A percentile compares a stretch with the other conserved stretches of the same genome.
Evolutionary conservation across 2,888 invertebrate genomes (phyloP).

Genomic region (Antheraea assamensis): DNA sequence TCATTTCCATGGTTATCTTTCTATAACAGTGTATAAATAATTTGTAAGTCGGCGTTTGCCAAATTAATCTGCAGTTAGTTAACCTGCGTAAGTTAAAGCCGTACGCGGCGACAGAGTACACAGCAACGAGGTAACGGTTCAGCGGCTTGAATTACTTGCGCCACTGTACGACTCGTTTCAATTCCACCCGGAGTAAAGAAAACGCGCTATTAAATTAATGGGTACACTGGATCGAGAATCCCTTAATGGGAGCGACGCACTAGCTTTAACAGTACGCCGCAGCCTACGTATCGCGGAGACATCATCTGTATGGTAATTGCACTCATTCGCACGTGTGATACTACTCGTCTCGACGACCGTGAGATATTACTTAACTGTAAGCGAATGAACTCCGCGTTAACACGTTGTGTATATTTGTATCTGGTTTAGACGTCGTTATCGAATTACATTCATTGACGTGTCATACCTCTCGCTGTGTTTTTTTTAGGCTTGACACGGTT

Average conservation of each 20-base stretch:
- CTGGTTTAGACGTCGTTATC: slow-evolving; percentile 20
- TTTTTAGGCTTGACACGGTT: slow-evolving; percentile 29
- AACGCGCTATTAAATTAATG: slow-evolving; percentile 71
- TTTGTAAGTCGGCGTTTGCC: slow-evolving; percentile 34
- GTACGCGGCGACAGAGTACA: slow-evolving; percentile 7
- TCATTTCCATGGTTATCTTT: slow-evolving; percentile 33
- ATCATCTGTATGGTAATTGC: slow-evolving; percentile 67
- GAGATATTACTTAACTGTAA: slow-evolving; percentile 45
- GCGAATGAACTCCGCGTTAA: slow-evolving; percentile 36
- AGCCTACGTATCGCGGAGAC: slow-evolving; percentile 52
- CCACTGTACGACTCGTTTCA: slow-evolving; percentile 55
- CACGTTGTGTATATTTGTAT: slow-evolving; percentile 27
- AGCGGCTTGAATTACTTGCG: slow-evolving; percentile 57
- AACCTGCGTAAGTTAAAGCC: slow-evolving; percentile 47
- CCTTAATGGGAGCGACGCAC: slow-evolving; percentile 39
- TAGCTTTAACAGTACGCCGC: slow-evolving; percentile 30
- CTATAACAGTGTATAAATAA: slow-evolving; percentile 9
- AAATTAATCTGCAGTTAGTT: slow-evolving; percentile 52
- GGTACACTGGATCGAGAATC: slow-evolving; percentile 48
- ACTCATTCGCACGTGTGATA: slow-evolving; percentile 54
- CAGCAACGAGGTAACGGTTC: slow-evolving; percentile 30
- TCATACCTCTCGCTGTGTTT: slow-evolving; percentile 27
- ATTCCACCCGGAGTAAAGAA: slow-evolving; percentile 58
- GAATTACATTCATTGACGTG: slow-evolving; percentile 25
- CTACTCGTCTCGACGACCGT: slow-evolving; percentile 32